Conservation (phyloP, 1,140 invertebrate genomes). For the Bradysia coprophila region DNA sequence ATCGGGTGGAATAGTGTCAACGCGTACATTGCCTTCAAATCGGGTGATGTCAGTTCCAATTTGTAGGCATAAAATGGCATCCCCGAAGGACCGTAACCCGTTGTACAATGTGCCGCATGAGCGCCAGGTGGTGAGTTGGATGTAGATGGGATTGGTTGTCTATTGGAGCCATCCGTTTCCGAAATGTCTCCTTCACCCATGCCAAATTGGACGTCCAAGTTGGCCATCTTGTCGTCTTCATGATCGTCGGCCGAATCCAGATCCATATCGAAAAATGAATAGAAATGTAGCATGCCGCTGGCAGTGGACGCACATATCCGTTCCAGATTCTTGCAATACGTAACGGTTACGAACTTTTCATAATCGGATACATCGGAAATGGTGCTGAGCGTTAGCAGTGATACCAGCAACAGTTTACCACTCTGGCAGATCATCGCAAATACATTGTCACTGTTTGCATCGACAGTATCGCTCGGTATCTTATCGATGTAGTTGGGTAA, state of each 20-base stretch:
- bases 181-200: slow-evolving; percentile 8
- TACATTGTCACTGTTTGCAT: slow-evolving; percentile 22
- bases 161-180: slow-evolving; percentile 10
- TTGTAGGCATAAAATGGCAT: slow-evolving; percentile 33
- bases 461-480: slow-evolving; percentile 24
- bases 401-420: slow-evolving; percentile 45
- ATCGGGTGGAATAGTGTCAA: slow-evolving; percentile 39
- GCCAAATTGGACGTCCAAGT: slow-evolving; percentile 8
- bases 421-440: slow-evolving; percentile 42
- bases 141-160: not conserved
- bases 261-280: slow-evolving; percentile 48
- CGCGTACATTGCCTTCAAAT: slow-evolving; percentile 36
- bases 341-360: slow-evolving; percentile 49
- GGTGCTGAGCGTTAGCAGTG: slow-evolving; percentile 39
- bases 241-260: slow-evolving; percentile 46
- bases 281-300: slow-evolving; percentile 64
- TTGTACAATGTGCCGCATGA: slow-evolving; percentile 12
- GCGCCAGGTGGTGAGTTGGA: slow-evolving; percentile 4
- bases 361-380: slow-evolving; percentile 41
- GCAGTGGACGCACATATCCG: slow-evolving; percentile 64
- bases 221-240: slow-evolving; percentile 38
- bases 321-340: slow-evolving; percentile 65
- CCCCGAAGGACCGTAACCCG: not conserved
- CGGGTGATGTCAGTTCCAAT: slow-evolving; percentile 28
- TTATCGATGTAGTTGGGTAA: slow-evolving; percentile 37